Evolutionary conservation across 2,888 invertebrate genomes (phyloP).

Genomic region (Philonicus albiceps): DNA sequence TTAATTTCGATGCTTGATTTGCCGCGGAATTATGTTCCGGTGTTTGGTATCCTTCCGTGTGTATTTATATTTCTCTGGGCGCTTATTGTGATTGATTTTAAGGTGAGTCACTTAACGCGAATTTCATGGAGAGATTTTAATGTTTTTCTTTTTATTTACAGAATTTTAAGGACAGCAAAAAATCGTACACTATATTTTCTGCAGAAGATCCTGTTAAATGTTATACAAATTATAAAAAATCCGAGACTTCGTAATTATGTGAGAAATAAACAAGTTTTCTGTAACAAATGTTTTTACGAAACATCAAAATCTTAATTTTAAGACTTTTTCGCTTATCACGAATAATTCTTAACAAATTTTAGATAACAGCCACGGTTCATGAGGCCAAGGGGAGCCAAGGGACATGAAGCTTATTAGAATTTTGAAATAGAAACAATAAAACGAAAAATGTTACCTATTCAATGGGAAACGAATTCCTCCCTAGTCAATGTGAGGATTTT

Average conservation of each 20-base stretch:
- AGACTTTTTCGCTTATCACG: too few relatives aligned
- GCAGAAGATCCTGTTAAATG: constrained; percentile 44
- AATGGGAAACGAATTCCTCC: too few relatives aligned
- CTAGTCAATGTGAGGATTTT: too few relatives aligned
- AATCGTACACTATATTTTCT: constrained; percentile 23
- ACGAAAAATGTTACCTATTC: too few relatives aligned
- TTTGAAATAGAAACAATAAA: too few relatives aligned
- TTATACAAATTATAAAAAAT: constrained; percentile 33
- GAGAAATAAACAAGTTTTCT: background rate
- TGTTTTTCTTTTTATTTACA: constrained; percentile 1
- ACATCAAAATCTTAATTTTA: too few relatives aligned
- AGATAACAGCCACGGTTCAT: background rate
- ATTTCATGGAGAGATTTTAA: background rate
- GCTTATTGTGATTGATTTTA: constrained; percentile 44
- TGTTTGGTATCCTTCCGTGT: constrained; percentile 21
- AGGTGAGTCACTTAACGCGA: constrained; percentile 10
- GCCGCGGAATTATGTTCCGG: background rate
- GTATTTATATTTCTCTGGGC: constrained; percentile 45
- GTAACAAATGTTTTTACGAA: background rate
- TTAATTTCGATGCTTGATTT: background rate
- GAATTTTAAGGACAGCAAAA: constrained; percentile 46
- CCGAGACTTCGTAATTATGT: background rate
- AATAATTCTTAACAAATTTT: background rate
- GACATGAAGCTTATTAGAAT: too few relatives aligned
- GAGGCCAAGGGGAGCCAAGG: too few relatives aligned